Evolutionary conservation across 2,797 vertebrate genomes (phyloP), one percentile per base, ranked within the genome.

Genomic region (Typhlichthys eigenmanni): DNA sequence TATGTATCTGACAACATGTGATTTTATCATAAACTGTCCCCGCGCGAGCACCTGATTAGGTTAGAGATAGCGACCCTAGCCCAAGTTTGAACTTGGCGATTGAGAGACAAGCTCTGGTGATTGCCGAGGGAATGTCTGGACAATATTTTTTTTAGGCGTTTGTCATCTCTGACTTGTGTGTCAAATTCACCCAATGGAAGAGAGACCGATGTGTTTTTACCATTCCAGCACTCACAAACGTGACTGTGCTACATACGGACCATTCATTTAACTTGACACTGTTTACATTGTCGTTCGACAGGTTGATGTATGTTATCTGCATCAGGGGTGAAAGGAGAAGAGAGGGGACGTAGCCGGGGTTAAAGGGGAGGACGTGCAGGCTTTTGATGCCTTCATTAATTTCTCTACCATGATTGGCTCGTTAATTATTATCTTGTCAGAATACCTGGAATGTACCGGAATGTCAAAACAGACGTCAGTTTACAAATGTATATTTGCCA

Each of bases 201-300:
- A 14, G 9, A 29, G n/a, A 53, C 4, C 34, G 56, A 43, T 69
- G 55, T 13, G 49, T 62, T 54, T 32, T 70, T 13, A 48, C 24
- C 2, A 5, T 34, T n/a, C 43, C 50, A 11, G 58, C 24, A 49
- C 59, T 48, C 60, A 56, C 47, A 53, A 64, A 55, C 38, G 14
- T 47, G 48, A 12, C 53, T 66, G 60, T 60, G 61, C 48, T 38
- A 57, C 63, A 59, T 64, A 48, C 17, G 1, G 54, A 76, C 68
- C 59, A 81, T 85, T 83, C 32, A 75, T 90, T 84, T 38, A 47
- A 19, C 19, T 45, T 74, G 83, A 81, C 82, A 76, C 19, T 85
- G 83, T 90, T 87, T 83, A 79, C 51, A 48, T 71, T 80, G 63
- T 68, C 47, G 55, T 47, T 13, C 55, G 84, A 82, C 76, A 80